Evolutionary conservation across 1,140 invertebrate genomes (phyloP).

Genomic region (Euura lappo): DNA sequence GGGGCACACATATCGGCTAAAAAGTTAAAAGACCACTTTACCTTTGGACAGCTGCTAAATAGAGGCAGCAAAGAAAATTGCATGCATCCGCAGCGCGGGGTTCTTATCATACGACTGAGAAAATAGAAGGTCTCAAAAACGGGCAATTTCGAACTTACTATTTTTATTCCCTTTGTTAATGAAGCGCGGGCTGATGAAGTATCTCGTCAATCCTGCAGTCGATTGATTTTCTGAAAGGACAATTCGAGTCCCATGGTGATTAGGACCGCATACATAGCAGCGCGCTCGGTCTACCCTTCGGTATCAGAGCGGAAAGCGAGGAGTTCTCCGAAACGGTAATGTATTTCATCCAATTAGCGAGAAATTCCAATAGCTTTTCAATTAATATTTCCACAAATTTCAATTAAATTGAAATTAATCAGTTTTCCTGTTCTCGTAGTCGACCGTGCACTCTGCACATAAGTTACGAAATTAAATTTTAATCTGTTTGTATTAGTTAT

Average conservation of each 20-base stretch:
- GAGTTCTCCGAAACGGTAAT: neutral
- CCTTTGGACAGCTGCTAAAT: constrained; percentile 50
- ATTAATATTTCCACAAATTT: constrained; percentile 4
- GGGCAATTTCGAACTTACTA: too few species aligned
- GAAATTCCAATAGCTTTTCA: constrained; percentile 5
- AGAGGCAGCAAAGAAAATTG: constrained; percentile 30
- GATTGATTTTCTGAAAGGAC: neutral
- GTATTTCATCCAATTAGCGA: constrained; percentile 1
- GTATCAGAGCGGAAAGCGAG: neutral
- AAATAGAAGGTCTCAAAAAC: too few species aligned
- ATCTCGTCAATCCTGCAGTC: neutral
- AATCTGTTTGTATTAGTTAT: constrained; percentile 7
- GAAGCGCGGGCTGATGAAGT: neutral
- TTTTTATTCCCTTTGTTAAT: neutral
- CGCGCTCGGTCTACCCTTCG: too few species aligned
- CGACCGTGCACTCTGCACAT: neutral
- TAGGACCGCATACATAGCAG: neutral
- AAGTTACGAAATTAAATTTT: constrained; percentile 7
- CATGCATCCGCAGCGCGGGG: neutral
- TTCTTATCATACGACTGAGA: too few species aligned
- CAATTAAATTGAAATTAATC: constrained; percentile 6
- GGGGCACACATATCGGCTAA: constrained; percentile 38
- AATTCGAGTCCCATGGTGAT: neutral
- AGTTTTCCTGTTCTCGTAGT: neutral
- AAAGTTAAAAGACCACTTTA: constrained; percentile 47